Base-by-base conservation (phyloP, 2,888 invertebrate species). In the Dione vanillae region DNA sequence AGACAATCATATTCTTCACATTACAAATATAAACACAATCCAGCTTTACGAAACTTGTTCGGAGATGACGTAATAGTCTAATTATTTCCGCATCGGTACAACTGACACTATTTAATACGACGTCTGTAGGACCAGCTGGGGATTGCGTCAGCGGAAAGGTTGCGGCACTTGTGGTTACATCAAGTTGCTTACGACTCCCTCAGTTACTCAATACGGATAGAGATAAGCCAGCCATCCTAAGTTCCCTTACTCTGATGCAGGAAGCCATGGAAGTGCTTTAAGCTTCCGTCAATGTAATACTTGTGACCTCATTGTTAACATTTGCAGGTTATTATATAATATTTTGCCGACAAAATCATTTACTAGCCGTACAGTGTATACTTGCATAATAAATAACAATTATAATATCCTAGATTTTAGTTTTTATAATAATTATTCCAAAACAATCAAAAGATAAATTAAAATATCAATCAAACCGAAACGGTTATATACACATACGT, bases 131-230 rank as follows among this genome's bases (percentile, higher is more conserved):
- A 84, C 83, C 83, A 82, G 82, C 82, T 77, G 81, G 78, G 79
- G 77, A 79, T 92, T 91, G 89, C 90, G 85, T 91, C 87, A 91
- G 82, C 90, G 88, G 88, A 89, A 88, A 91, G 89, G 89, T 90
- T 90, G 88, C 86, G 84, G 85, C 84, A 83, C 80, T 81, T 77
- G 85, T 80, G 85, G 88, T 91, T 91, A 90, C 91, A 89, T 91
- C 87, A 87, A 86, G 84, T 81, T 79, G 82, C 83, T 88, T 79
- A 83, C 80, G 81, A 82, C 83, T 83, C 81, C 82, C 77, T 78
- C 75, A 78, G 82, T 90, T 90, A 89, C 89, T 78, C 86, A 90
- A 89, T 84, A 78, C 74, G 78, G 79, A 80, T 67, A 72, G 74
- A 76, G 78, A 79, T 78, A 79, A 77, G 75, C 74, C 75, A 77